A percentile compares a stretch with the other conserved stretches of the same genome.
phyloP scores from a whole-genome alignment of 2,888 invertebrate genomes.

The Ferdinandea cuprea region DNA sequence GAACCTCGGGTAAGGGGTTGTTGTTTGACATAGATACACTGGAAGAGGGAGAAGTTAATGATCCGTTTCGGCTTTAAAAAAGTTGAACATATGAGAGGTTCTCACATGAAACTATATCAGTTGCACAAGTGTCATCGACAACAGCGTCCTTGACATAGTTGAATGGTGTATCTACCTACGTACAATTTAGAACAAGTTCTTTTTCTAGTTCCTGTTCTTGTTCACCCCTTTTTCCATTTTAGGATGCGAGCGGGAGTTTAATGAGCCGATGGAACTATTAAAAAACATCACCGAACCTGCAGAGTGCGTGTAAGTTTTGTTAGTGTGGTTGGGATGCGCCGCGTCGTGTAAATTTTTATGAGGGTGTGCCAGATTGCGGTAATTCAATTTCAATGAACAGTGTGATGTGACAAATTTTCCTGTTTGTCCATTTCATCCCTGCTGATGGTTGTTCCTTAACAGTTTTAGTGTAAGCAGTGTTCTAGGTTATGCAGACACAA shows the following conservation, averaged over 20 bases:
- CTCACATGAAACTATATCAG: conserved; percentile 73
- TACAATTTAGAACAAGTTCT: conserved; percentile 40
- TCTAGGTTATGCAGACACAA: conserved; percentile 49
- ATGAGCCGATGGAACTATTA: conserved; percentile 60
- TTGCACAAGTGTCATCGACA: conserved; percentile 70
- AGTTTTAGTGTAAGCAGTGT: neutral
- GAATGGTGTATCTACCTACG: conserved; percentile 27
- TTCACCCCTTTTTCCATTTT: conserved; percentile 72
- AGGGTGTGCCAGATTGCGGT: conserved; percentile 68
- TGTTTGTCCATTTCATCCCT: conserved; percentile 24
- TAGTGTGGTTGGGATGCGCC: conserved; percentile 19
- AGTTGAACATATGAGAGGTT: conserved; percentile 72
- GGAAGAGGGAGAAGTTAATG: conserved; percentile 67
- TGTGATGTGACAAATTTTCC: conserved; percentile 72
- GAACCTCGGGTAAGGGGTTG: conserved; percentile 56
- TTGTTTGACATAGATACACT: conserved; percentile 27
- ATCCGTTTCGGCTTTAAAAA: conserved; percentile 69
- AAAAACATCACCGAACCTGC: conserved; percentile 56
- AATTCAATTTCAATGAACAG: conserved; percentile 63
- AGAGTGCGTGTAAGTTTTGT: conserved; percentile 25
- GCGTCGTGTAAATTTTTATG: conserved; percentile 9
- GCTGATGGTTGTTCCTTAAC: conserved; percentile 10
- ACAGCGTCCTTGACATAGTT: conserved; percentile 67
- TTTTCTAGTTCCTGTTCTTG: neutral
- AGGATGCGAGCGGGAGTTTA: conserved; percentile 27